A percentile compares a stretch with the other conserved stretches of the same genome.
Conservation (phyloP, 2,113 vertebrate genomes). For the Petaurus breviceps region DNA sequence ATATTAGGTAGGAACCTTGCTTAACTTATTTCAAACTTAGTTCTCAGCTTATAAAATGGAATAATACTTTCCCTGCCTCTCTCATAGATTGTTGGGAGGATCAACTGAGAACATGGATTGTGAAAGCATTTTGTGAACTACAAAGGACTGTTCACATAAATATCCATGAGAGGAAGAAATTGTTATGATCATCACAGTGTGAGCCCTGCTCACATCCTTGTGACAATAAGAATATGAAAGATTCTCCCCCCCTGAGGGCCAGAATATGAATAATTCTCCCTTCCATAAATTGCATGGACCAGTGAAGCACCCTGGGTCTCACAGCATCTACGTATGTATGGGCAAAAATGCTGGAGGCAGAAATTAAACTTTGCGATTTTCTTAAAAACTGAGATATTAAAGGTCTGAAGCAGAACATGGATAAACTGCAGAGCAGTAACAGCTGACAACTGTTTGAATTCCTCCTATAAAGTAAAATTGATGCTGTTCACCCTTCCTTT, state of each 20-base stretch:
- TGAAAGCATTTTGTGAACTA: neutral
- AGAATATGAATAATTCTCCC: neutral
- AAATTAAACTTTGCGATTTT: neutral
- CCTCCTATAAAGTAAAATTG: neutral
- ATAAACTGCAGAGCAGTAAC: neutral
- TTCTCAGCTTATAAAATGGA: neutral
- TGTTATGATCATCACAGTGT: neutral
- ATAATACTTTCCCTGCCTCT: neutral
- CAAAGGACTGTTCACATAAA: neutral
- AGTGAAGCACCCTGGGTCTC: neutral
- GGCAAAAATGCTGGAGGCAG: neutral
- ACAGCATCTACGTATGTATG: neutral
- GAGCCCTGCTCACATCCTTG: neutral
- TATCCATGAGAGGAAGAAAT: neutral
- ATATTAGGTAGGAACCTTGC: neutral
- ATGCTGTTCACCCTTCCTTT: neutral
- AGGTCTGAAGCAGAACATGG: neutral
- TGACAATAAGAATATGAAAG: neutral
- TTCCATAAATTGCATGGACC: neutral
- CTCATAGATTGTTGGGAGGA: neutral
- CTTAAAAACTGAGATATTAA: neutral
- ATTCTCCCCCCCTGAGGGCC: neutral
- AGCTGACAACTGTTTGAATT: neutral
- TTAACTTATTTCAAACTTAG: neutral
- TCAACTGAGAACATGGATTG: neutral